Evolutionary conservation across 1,140 invertebrate genomes (phyloP), one percentile per base, ranked within the genome.

Genomic region (Cheumatopsyche charites): DNA sequence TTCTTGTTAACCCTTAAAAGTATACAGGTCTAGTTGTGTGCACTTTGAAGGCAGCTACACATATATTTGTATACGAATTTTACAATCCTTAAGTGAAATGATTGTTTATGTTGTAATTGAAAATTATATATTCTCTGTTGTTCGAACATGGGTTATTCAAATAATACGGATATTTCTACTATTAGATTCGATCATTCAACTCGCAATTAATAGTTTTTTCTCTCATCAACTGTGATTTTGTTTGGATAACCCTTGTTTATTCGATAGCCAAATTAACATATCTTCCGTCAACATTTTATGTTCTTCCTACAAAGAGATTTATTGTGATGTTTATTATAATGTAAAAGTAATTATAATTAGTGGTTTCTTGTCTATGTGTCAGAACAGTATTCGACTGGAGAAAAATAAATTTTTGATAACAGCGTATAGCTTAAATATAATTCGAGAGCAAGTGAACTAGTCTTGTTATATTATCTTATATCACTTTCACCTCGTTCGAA

Each of bases 391-490:
- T 36, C 29, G 29, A 36, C n/a, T n/a, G 21, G 52, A 58, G 19
- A 58, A 13, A 23, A 11, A 42, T 29, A 29, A 58, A n/a, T 58
- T 62, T 23, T 29, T n/a, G n/a, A 62, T 62, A 9, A 62, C n/a
- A 63, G n/a, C 42, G 41, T 13, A 63, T 43, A 63, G 41, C 17
- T 41, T 63, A 21, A 42, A 63, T 21, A 17, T 4, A 19, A 55
- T 15, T 36, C 17, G 15, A 68, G 23, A 55, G 47, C 42, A 55
- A 55, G 47, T 55, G 25, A 68, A 68, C 66, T 68, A 68, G 66
- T 68, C 66, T 42, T 68, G 45, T 68, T 41, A 58, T 36, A 36
- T 36, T 36, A 36, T 68, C 47, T 68, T 68, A 58, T 65, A 9
- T 66, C n/a, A 23, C 49, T 45, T 68, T 68, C 66, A 68, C 21